Evolutionary conservation across 2,113 vertebrate species (phyloP), one percentile per base, ranked within the genome.

Genomic region (Meleagris gallopavo): DNA sequence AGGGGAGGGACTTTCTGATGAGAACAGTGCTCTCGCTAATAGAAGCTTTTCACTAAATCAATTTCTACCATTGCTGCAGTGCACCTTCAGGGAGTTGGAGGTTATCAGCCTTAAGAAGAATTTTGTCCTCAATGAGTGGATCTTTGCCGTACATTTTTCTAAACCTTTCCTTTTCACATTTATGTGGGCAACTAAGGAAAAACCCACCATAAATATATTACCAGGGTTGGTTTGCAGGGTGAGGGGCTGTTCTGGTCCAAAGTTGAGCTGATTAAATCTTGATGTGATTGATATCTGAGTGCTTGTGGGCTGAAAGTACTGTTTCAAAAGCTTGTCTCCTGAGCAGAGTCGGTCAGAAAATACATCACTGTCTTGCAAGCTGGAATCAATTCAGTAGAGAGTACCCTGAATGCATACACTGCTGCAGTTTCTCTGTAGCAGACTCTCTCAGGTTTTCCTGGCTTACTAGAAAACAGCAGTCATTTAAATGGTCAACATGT

Each of bases 41-140:
- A 97, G 92, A 95, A 97, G 66, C 73, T 78, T 97, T 96, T 96
- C 94, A 97, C 94, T 97, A 97, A 98, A 98, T 98, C 98, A 97
- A 90, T 98, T 94, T 92, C 88, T 89, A 38, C 90, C 66, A 57
- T 90, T 97, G 88, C 94, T 96, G 90, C 96, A 88, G 2, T 95
- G 80, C 88, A 95, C 90, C 94, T 97, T 90, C 22, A 0, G 79
- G 62, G 72, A 95, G 73, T 45, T 30, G 9, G 96, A 95, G 86
- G 89, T 94, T 97, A 86, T 74, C 61, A 96, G 83, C 66, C 64
- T 80, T 52, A 48, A 66, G 70, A 95, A 93, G 91, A 95, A 82
- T 96, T 94, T 86, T 95, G 71, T 93, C 74, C 95, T 93, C 18
- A 16, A 91, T 83, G 94, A 92, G 80, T 88, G 86, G 71, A 92